Evolutionary conservation across 1,140 invertebrate genomes (phyloP).

Genomic region (Trissolcus basalis): DNA sequence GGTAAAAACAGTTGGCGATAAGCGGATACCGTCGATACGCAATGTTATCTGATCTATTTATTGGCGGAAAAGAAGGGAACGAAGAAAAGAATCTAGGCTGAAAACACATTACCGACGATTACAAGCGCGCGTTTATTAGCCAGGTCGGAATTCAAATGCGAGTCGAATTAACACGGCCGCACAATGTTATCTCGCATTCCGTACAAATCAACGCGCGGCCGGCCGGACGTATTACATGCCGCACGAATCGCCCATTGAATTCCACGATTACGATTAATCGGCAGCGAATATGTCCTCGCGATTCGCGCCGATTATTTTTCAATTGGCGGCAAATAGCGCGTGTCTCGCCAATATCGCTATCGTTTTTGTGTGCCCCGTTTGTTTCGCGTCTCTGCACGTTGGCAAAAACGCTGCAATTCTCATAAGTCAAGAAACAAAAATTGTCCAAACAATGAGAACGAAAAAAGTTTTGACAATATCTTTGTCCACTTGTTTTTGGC

Average conservation of each 20-base stretch:
- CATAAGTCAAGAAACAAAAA: too few relatives aligned
- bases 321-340: conserved; percentile 35
- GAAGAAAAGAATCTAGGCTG: conserved; percentile 3
- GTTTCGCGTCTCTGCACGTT: not conserved
- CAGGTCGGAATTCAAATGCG: conserved; percentile 53
- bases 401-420: too few relatives aligned
- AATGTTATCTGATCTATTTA: conserved; percentile 54
- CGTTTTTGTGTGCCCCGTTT: conserved; percentile 2
- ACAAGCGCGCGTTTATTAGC: conserved; percentile 55
- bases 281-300: conserved; percentile 50
- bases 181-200: conserved; percentile 61
- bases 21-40: conserved; percentile 40
- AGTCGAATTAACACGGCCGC: conserved; percentile 58
- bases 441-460: too few relatives aligned
- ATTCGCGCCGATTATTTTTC: conserved; percentile 44
- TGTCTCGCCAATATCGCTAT: conserved; percentile 8
- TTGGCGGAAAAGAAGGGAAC: conserved; percentile 10
- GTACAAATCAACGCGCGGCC: conserved; percentile 53
- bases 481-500: too few relatives aligned
- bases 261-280: conserved; percentile 57
- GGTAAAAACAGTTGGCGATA: conserved; percentile 34
- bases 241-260: conserved; percentile 56
- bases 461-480: too few relatives aligned
- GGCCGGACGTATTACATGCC: conserved; percentile 53
- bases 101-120: conserved; percentile 37